Evolutionary conservation across 2,113 vertebrate species (phyloP), one percentile per base, ranked within the genome.

Genomic region (Malurus cyaneus): DNA sequence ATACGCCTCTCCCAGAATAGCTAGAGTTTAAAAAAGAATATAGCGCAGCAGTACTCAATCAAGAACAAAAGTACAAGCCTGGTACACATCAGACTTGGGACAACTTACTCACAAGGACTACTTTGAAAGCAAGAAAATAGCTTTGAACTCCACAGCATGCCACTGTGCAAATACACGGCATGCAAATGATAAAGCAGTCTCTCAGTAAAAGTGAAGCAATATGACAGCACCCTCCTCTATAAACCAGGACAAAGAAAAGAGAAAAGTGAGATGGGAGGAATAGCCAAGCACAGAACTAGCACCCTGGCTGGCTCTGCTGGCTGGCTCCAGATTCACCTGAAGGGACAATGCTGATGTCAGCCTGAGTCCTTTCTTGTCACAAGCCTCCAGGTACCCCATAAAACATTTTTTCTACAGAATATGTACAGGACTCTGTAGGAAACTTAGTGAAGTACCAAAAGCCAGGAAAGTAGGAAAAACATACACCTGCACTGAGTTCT

Each of bases 1-100:
- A 96, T 90, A 81, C 12, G 41, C 69, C 32, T 90, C 52, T 97
- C 96, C 95, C 86, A 96, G 91, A 96, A 97, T 96, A 97, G 81
- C 66, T 87, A 7, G 80, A 61, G 69, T 92, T 96, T 93, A 80
- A 88, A 94, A 96, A 94, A 92, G 91, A 96, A 96, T 80, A 47
- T n/a, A 81, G 81, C 12, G 5, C 94, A 95, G 79, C 92, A 74
- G 64, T 80, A 41, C 87, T 96, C 95, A 93, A 76, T 97, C 94
- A 97, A 86, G 81, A 95, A 89, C 89, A 96, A 95, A 97, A 95
- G 47, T 57, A 92, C 57, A 84, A 91, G 60, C 49, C 56, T 77
- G 56, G 52, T 66, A 81, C 84, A 82, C 67, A 93, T 97, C 95
- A 88, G 50, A 89, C 78, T 42, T 39, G 46, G 72, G 80, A 94